Evolutionary conservation across 1,140 invertebrate species (phyloP), one percentile per base, ranked within the genome.

Genomic region (Papilio aristodemus): DNA sequence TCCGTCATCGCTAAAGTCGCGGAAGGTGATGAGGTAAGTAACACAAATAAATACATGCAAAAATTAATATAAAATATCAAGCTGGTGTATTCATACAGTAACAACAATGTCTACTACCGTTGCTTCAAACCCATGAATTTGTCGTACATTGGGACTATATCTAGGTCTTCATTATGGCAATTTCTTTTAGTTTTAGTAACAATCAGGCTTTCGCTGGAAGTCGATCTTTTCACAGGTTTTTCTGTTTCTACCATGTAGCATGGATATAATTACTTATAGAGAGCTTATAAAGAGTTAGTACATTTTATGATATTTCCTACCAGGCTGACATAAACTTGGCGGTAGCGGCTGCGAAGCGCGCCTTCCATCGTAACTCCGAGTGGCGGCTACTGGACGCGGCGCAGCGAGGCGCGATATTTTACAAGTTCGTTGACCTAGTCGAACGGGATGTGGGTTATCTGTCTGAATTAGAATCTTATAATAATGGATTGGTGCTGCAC

Each of bases 321-420:
- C 57, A 95, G 87, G 94, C 92, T 13, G 96, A 98, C 86, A 93
- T 98, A 11, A 93, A 98, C 78, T 79, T 92, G 50, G 97, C 97
- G 2, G 97, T 98, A 0, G 83, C 93, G 62, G 96, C 96, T 32
- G 97, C 97, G 0, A 92, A 93, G 67, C 88, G 94, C 32, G 95
- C 95, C 0, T 96, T 96, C 73, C 91, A 93, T 11, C 90, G 93
- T 37, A 94, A 93, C 67, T 95, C 96, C 14, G 89, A 93, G 81
- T 96, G 95, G 95, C 91, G 95, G 13, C 93, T 89, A 36, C 92
- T 95, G 88, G 94, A 95, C 83, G 94, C 95, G n/a, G 92, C 94
- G 1, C 91, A 92, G 39, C 87, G 95, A 70, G 94, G 93, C 19
- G 78, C 75, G 9, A 50, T 86, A 13, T 60, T 89, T 2, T 58